A percentile compares a stretch with the other conserved stretches of the same genome.
phyloP scores from a whole-genome alignment of 2,888 invertebrate genomes.

The Thymelicus sylvestris region DNA sequence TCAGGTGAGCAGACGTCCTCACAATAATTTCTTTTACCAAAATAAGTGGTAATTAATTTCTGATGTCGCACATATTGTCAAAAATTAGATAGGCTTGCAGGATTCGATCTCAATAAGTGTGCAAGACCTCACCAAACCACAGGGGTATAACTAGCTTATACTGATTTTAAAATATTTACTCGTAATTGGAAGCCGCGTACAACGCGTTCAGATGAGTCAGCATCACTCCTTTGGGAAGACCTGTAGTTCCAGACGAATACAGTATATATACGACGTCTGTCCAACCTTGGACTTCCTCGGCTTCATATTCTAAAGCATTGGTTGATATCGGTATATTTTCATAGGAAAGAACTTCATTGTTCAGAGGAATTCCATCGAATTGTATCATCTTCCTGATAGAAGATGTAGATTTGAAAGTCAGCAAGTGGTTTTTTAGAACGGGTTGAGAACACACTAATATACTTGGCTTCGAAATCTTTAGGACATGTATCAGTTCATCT shows the following conservation, averaged over 20 bases:
- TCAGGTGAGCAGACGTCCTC: too few species aligned
- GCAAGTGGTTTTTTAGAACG: constrained; percentile 53
- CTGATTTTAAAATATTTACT: constrained; percentile 50
- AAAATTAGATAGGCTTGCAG: too few species aligned
- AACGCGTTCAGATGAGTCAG: constrained; percentile 83
- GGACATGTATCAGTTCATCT: constrained; percentile 87
- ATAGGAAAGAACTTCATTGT: constrained; percentile 39
- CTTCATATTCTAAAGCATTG: constrained; percentile 43
- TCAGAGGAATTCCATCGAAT: constrained; percentile 80
- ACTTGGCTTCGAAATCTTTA: constrained; percentile 87
- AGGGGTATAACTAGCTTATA: background rate
- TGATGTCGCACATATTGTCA: too few species aligned
- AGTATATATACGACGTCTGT: constrained; percentile 65
- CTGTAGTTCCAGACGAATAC: constrained; percentile 89
- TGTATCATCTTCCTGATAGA: constrained; percentile 84
- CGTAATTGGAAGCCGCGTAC: constrained; percentile 80
- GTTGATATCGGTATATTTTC: constrained; percentile 74
- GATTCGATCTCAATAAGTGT: too few species aligned
- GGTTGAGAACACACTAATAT: constrained; percentile 85
- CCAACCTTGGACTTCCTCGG: constrained; percentile 46
- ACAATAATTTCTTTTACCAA: too few species aligned
- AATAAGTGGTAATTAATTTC: too few species aligned
- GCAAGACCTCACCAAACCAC: too few species aligned
- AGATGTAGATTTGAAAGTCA: constrained; percentile 50
- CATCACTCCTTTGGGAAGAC: constrained; percentile 91